Evolutionary conservation across 2,113 vertebrate species (phyloP), one percentile per base, ranked within the genome.

Genomic region (Nerophis ophidion): DNA sequence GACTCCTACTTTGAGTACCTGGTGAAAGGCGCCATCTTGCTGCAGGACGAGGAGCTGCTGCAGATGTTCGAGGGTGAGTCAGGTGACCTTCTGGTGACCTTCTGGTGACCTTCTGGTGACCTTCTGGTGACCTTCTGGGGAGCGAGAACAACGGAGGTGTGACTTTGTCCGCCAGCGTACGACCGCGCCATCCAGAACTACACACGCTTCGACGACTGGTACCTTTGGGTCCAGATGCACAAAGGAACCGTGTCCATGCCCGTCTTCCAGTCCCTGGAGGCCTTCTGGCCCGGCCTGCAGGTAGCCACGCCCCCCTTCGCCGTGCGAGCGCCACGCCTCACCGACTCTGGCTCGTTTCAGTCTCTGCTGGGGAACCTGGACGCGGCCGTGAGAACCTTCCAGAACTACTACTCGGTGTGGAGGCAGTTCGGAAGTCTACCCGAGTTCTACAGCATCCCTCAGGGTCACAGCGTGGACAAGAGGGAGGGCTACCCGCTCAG

Each of bases 181-280:
- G 92, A 96, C 75, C 90, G 87, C 83, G 93, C 94, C 69, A 93
- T 98, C 66, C 92, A 91, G 87, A 99, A 99, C 87, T 99, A 96
- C 81, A 98, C 95, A 2, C 93, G 92, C 59, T 98, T 98, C 13
- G 96, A 98, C 67, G 97, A 99, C 88, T 99, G 97, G 97, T 98
- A 99, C 80, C 90, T 99, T 55, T 99, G 97, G 97, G 97, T 99
- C 52, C 95, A 99, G 81, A 99, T 99, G 97, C 94, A 97, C 72
- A 98, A 98, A 82, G 97, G 97, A 49, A 98, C 94, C 0, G 95
- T 99, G 57, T 93, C 97, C 74, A 98, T 99, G 97, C 96, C 97
- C 0, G 90, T 99, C 5, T 99, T 99, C 82, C 97, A 99, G 84
- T 97, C 95, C 19, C 86, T 99, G 74, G 97, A 99, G 79, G 95